Percentiles rank a stretch among this genome's conserved stretches.
These are phyloP conservation scores for Invenusta paracnida DNA, from an alignment of 2,888 invertebrate genomes.

Conservation along the genomic window DNA sequence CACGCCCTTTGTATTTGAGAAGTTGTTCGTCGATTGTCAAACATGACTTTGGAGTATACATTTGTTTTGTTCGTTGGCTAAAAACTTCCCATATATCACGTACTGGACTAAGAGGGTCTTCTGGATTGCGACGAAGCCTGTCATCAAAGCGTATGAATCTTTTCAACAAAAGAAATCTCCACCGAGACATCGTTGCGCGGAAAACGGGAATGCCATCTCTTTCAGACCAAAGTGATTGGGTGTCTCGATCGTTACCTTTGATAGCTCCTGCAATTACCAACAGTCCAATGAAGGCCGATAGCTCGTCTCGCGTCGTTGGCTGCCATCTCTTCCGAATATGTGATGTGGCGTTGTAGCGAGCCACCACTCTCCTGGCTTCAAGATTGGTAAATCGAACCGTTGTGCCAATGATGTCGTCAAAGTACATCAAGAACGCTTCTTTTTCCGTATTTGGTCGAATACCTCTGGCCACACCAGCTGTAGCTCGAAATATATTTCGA, in stretches of 20 bases:
- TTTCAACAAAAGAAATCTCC: not conserved
- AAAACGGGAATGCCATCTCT: slow-evolving; percentile 2
- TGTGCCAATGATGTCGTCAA: not conserved
- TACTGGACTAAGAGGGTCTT: slow-evolving; percentile 12
- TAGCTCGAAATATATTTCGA: not conserved
- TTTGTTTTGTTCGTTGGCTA: not conserved
- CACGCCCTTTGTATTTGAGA: not conserved
- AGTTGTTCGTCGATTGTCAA: slow-evolving; percentile 22
- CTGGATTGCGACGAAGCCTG: slow-evolving; percentile 3
- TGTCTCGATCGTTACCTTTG: not conserved
- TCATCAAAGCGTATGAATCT: slow-evolving; percentile 17
- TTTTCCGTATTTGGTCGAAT: not conserved
- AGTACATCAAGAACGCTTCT: not conserved
- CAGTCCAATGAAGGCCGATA: not conserved
- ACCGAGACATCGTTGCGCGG: not conserved
- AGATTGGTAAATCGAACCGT: not conserved
- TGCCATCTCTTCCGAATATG: not conserved
- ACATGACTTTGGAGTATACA: not conserved
- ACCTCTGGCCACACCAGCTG: not conserved
- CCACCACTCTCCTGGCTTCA: not conserved
- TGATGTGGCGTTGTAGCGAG: not conserved
- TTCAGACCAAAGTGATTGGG: not conserved
- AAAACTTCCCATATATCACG: not conserved
- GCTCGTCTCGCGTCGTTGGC: not conserved
- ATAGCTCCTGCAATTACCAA: not conserved